Conservation (phyloP, 2,888 invertebrate species). For the Sipha maydis region DNA sequence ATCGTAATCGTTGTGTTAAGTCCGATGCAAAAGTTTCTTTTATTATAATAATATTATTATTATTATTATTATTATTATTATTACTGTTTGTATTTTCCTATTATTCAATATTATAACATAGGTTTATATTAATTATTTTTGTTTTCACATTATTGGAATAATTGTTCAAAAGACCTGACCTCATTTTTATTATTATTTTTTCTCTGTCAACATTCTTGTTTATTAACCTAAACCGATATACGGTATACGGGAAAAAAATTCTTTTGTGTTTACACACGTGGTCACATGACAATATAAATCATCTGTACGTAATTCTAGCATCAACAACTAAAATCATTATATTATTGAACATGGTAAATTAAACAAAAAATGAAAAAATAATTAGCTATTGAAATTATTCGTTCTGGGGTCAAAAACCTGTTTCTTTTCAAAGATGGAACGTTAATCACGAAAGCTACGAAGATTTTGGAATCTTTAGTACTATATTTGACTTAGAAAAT, state of each 20-base stretch:
- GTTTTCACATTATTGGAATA: not conserved
- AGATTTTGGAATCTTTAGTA: not conserved
- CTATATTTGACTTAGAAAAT: not conserved
- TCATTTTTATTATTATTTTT: slow-evolving; percentile 51
- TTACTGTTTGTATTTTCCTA: not conserved
- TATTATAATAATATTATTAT: not conserved
- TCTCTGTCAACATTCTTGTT: slow-evolving; percentile 21
- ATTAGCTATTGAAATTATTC: slow-evolving; percentile 39
- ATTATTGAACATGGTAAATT: slow-evolving; percentile 32
- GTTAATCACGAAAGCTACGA: slow-evolving; percentile 7
- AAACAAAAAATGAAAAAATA: slow-evolving; percentile 15
- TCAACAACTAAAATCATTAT: slow-evolving; percentile 29
- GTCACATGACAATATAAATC: slow-evolving; percentile 58
- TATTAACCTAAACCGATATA: slow-evolving; percentile 17
- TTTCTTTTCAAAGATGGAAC: not conserved
- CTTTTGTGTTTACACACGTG: slow-evolving; percentile 59
- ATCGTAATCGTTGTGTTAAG: not conserved
- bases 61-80: not conserved
- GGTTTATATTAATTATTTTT: not conserved
- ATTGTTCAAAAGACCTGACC: slow-evolving; percentile 29
- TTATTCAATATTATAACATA: not conserved
- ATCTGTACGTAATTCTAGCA: slow-evolving; percentile 15
- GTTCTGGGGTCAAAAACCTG: slow-evolving; percentile 41
- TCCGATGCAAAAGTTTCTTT: not conserved
- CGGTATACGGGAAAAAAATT: slow-evolving; percentile 34